Percentiles rank a stretch among this genome's conserved stretches.
Conservation (phyloP, 2,888 invertebrate species). For the Aspidiotus rigidus region DNA sequence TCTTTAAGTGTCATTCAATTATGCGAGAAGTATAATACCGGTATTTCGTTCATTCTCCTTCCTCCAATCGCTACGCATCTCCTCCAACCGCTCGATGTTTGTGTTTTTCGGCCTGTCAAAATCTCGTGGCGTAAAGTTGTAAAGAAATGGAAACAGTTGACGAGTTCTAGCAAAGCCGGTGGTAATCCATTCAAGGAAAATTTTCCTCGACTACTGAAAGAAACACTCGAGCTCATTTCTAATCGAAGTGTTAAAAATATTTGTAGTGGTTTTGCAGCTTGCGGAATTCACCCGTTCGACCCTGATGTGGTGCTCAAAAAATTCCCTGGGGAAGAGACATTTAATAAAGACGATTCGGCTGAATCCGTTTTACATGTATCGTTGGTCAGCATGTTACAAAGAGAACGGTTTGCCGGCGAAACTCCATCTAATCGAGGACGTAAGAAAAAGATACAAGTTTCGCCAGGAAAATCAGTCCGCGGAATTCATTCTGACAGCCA, state of each 20-base stretch:
- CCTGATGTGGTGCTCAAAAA: background rate
- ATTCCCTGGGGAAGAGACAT: background rate
- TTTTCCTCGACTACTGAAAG: slow-evolving; percentile 2
- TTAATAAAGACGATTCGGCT: background rate
- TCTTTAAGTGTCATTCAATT: slow-evolving; percentile 4
- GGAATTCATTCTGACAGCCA: background rate
- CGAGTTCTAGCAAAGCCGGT: background rate
- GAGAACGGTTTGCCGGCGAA: background rate
- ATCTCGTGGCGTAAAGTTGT: slow-evolving; percentile 1
- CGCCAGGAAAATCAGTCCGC: slow-evolving; percentile 5
- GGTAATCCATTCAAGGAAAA: background rate
- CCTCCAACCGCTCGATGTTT: slow-evolving; percentile 23
- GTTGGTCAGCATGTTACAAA: background rate
- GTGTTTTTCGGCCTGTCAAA: slow-evolving; percentile 21
- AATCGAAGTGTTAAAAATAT: background rate
- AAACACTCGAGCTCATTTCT: background rate
- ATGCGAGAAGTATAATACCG: slow-evolving; percentile 12
- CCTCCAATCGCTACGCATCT: slow-evolving; percentile 26
- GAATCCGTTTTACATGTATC: background rate
- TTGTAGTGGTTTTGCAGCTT: background rate
- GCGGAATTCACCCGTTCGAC: background rate
- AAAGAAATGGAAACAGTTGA: background rate
- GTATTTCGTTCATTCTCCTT: slow-evolving; percentile 10
- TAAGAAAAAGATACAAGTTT: background rate
- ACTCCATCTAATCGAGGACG: background rate